These are phyloP conservation scores for Dasypus novemcinctus DNA, from an alignment of 2,113 vertebrate species.

Conservation along the genomic window DNA sequence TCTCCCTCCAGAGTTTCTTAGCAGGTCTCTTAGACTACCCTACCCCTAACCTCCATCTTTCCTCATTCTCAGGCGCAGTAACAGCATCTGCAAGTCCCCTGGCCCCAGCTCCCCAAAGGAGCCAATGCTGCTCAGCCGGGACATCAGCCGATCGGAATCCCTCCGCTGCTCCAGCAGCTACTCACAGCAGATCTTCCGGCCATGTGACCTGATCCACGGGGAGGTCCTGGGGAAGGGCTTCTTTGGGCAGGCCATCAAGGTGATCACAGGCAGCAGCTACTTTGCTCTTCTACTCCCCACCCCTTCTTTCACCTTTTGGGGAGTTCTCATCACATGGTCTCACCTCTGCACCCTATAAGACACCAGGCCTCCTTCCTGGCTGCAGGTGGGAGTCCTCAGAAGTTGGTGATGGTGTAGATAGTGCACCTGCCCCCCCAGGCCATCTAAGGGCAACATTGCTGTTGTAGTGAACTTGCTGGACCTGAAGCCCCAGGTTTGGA, in stretches of 20 bases:
- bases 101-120: slow-evolving; percentile 93
- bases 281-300: neutral
- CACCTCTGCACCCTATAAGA: neutral
- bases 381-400: neutral
- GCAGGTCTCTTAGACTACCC: neutral
- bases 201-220: slow-evolving; percentile 95
- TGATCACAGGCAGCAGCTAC: slow-evolving; percentile 71
- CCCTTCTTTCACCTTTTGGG: neutral
- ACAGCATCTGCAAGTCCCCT: slow-evolving; percentile 95
- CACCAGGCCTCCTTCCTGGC: neutral
- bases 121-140: slow-evolving; percentile 85
- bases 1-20: neutral
- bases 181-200: slow-evolving; percentile 97
- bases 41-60: neutral
- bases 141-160: slow-evolving; percentile 96
- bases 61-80: slow-evolving; percentile 88
- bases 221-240: slow-evolving; percentile 97
- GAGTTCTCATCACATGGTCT: neutral
- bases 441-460: neutral
- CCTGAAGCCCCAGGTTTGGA: neutral
- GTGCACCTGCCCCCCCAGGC: neutral
- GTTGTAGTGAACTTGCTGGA: neutral
- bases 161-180: slow-evolving; percentile 92
- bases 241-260: slow-evolving; percentile 98
- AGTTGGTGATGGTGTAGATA: neutral